Evolutionary conservation across 1,140 invertebrate genomes (phyloP).

Genomic region (Drosophila ercepeae): DNA sequence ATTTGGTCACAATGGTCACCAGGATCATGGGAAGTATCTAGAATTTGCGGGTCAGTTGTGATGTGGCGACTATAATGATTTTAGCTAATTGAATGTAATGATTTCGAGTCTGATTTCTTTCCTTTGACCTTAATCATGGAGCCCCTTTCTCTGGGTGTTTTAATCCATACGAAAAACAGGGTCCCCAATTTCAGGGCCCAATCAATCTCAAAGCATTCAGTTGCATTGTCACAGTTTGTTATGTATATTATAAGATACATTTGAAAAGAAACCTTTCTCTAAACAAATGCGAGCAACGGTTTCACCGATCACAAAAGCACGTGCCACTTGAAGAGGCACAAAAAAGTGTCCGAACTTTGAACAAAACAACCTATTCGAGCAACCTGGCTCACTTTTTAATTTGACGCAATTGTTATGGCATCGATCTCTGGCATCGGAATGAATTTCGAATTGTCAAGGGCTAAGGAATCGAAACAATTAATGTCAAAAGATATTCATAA

Average conservation of each 20-base stretch:
- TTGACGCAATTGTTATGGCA: constrained; percentile 75
- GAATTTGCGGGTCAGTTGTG: constrained; percentile 66
- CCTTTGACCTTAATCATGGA: constrained; percentile 38
- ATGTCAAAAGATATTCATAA: constrained; percentile 61
- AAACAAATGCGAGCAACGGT: constrained; percentile 74
- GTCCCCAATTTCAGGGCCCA: constrained; percentile 56
- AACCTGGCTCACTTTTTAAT: constrained; percentile 66
- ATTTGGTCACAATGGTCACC: constrained; percentile 46
- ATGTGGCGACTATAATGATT: constrained; percentile 39
- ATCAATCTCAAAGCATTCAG: constrained; percentile 62
- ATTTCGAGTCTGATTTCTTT: constrained; percentile 12
- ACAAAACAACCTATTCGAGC: constrained; percentile 34
- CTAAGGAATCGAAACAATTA: constrained; percentile 72
- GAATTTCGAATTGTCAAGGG: constrained; percentile 63
- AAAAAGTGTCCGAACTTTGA: constrained; percentile 41
- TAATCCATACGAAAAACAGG: constrained; percentile 19
- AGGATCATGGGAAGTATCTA: constrained; percentile 22
- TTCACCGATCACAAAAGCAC: constrained; percentile 74
- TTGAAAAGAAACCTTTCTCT: constrained; percentile 74
- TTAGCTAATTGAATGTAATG: constrained; percentile 74
- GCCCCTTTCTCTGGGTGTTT: background rate
- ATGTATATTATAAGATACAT: constrained; percentile 49
- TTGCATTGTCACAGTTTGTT: constrained; percentile 61
- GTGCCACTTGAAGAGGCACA: constrained; percentile 67
- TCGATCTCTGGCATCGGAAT: constrained; percentile 71